Evolutionary conservation across 1,140 invertebrate species (phyloP).

Genomic region (Bombus sylvicola): DNA sequence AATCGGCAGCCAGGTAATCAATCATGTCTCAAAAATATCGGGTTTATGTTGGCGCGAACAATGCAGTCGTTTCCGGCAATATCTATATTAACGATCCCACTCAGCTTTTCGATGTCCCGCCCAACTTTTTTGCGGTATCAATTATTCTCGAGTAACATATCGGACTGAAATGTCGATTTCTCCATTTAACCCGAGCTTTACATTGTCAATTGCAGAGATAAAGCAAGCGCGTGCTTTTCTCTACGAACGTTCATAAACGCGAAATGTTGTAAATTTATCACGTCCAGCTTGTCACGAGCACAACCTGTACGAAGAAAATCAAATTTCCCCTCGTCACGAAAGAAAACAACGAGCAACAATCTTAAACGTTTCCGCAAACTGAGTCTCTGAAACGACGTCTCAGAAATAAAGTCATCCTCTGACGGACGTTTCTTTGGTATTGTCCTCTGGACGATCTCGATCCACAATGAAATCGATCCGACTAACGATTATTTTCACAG

Average conservation of each 20-base stretch:
- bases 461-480: too few relatives aligned
- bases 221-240: not conserved
- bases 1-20: not conserved
- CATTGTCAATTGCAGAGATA: slow-evolving; percentile 32
- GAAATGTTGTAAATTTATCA: slow-evolving; percentile 31
- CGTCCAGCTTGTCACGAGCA: slow-evolving; percentile 8
- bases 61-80: not conserved
- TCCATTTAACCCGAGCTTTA: slow-evolving; percentile 27
- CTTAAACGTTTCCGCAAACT: not conserved
- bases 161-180: slow-evolving; percentile 26
- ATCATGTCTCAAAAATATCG: not conserved
- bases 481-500: too few relatives aligned
- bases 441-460: not conserved
- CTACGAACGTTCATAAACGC: not conserved
- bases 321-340: not conserved
- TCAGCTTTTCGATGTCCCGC: not conserved
- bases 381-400: not conserved
- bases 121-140: slow-evolving; percentile 14
- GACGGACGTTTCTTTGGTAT: too few relatives aligned
- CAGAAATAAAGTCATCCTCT: not conserved
- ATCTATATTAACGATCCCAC: not conserved
- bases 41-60: not conserved
- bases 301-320: not conserved
- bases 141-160: slow-evolving; percentile 35
- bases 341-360: not conserved